A percentile compares a stretch with the other conserved stretches of the same genome.
Conservation (phyloP, 2,113 vertebrate genomes). For the Irena cyanogastra region DNA sequence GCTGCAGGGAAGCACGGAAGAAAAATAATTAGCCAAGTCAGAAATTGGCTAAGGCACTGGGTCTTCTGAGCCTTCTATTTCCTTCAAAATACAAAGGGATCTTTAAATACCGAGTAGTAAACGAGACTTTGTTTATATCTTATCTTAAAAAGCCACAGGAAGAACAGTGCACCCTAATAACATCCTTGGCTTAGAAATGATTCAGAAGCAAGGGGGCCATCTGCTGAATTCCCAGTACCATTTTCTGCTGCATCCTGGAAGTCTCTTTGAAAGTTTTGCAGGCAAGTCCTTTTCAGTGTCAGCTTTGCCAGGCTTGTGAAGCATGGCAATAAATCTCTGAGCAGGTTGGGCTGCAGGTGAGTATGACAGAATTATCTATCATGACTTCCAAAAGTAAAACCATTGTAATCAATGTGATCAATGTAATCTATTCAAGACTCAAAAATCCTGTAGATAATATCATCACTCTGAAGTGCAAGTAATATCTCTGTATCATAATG, state of each 20-base stretch:
- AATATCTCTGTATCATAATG: neutral
- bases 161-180: conserved; percentile 15
- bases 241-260: neutral
- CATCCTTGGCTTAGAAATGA: conserved; percentile 2
- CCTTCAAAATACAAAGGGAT: neutral
- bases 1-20: conserved; percentile 5
- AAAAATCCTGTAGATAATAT: neutral
- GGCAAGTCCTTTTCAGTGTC: neutral
- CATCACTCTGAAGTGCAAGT: neutral
- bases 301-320: neutral
- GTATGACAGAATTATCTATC: neutral
- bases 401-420: neutral
- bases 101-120: conserved; percentile 37
- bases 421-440: neutral
- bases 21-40: conserved; percentile 39
- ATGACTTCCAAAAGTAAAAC: neutral
- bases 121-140: neutral
- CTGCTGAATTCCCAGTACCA: conserved; percentile 52
- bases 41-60: neutral
- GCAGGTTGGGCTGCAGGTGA: neutral
- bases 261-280: neutral
- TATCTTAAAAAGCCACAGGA: conserved; percentile 31
- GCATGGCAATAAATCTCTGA: neutral
- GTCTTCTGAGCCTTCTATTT: neutral
- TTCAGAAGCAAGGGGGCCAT: conserved; percentile 60